Conservation (phyloP, 1,140 invertebrate genomes). For the Neomicropteryx cornuta region DNA sequence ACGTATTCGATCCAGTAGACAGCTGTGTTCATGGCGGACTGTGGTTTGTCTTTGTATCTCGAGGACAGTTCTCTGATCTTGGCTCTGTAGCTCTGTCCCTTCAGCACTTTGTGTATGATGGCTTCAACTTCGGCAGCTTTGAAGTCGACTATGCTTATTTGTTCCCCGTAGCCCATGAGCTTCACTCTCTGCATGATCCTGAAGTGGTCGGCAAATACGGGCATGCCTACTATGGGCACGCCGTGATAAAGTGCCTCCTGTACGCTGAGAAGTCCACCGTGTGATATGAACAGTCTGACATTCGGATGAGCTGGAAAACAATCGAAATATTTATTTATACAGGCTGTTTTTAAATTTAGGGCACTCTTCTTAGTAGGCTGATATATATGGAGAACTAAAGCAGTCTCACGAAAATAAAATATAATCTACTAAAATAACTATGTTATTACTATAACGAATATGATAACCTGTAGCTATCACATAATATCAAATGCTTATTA, state of each 20-base stretch:
- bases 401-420: no score
- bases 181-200: conserved; percentile 14
- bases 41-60: conserved; percentile 27
- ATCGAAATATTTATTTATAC: no score
- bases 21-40: conserved; percentile 24
- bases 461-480: no score
- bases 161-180: conserved; percentile 11
- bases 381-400: no score
- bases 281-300: conserved; percentile 48
- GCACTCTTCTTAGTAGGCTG: no score
- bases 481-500: no score
- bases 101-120: conserved; percentile 17
- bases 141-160: conserved; percentile 11
- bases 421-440: no score
- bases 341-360: no score
- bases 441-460: no score
- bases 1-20: conserved; percentile 38
- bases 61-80: conserved; percentile 18
- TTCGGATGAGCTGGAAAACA: conserved; percentile 49
- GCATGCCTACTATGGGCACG: conserved; percentile 49
- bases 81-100: conserved; percentile 16
- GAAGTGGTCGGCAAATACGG: conserved; percentile 48
- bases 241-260: conserved; percentile 50
- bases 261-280: conserved; percentile 49
- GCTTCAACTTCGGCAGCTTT: conserved; percentile 15